Evolutionary conservation across 2,888 invertebrate genomes (phyloP).

Genomic region (Abscondita cerata): DNA sequence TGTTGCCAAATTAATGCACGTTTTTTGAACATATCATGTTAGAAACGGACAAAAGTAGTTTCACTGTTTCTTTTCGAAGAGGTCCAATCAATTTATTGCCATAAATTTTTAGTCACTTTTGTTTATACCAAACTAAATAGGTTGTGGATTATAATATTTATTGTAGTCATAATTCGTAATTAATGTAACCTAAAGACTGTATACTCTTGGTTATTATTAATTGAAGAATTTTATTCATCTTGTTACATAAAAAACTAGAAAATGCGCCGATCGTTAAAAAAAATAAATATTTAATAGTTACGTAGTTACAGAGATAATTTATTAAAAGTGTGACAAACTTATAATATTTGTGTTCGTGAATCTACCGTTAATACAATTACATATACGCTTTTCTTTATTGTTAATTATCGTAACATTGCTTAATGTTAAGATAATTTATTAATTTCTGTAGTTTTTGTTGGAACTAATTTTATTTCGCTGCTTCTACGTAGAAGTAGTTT

Average conservation of each 20-base stretch:
- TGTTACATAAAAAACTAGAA: no score
- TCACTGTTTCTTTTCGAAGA: not conserved
- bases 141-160: constrained; percentile 24
- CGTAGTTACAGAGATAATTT: not conserved
- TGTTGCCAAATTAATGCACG: no score
- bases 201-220: constrained; percentile 8
- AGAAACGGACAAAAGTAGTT: not conserved
- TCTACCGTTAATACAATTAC: no score
- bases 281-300: no score
- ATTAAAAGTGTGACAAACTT: no score
- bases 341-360: no score
- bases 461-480: no score
- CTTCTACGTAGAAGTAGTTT: no score
- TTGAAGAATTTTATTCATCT: not conserved
- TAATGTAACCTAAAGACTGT: not conserved
- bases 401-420: no score
- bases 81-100: constrained; percentile 2
- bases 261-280: not conserved
- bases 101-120: constrained; percentile 24
- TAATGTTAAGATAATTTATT: no score
- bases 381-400: no score
- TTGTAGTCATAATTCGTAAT: not conserved
- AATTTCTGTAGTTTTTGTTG: no score
- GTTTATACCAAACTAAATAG: constrained; percentile 30
- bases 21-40: not conserved